Evolutionary conservation across 2,888 invertebrate genomes (phyloP), one percentile per base, ranked within the genome.

Genomic region (Cantharis rufa): DNA sequence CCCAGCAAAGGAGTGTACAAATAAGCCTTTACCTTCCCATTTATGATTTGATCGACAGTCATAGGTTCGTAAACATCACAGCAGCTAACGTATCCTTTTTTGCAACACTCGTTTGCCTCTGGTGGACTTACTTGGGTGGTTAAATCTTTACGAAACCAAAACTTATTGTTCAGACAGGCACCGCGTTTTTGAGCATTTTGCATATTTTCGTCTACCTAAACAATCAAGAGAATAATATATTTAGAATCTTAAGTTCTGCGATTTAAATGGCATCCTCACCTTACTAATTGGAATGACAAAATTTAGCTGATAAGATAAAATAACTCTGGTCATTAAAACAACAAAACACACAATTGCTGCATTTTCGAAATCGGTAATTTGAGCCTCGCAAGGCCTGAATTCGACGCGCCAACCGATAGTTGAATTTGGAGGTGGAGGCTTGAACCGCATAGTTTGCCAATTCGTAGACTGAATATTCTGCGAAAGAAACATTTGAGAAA

Each of bases 401-500:
- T 99, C 99, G 0, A 99, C 99, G 82, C 99, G 92, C 99, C 99
- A 99, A 61, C 99, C 99, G 85, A 99, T 99, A 70, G 96, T 91
- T 10, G 97, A 96, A 87, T 97, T 94, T 0, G 98, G 96, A 21
- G 98, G 98, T 64, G 99, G 99, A 28, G 98, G 98, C 89, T 99
- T 99, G 90, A 99, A 99, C 62, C 98, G 91, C 98, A 99, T 98
- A 32, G 98, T 98, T 89, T 99, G 98, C 99, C 99, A 99, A 90
- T 99, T 99, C 27, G 99, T 99, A 0, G 98, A 98, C 87, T 99
- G 98, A 82, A 99, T 98, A 87, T 99, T 99, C 96, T 96, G 87
- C 3, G 87, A 86, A 80, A 73, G 79, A 80, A 81, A 69, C 61
- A 5, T 4, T 68, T 70, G 10, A 71, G 11, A 64, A 62, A 62